Conservation (phyloP, 2,888 invertebrate species). For the Timema cristinae region DNA sequence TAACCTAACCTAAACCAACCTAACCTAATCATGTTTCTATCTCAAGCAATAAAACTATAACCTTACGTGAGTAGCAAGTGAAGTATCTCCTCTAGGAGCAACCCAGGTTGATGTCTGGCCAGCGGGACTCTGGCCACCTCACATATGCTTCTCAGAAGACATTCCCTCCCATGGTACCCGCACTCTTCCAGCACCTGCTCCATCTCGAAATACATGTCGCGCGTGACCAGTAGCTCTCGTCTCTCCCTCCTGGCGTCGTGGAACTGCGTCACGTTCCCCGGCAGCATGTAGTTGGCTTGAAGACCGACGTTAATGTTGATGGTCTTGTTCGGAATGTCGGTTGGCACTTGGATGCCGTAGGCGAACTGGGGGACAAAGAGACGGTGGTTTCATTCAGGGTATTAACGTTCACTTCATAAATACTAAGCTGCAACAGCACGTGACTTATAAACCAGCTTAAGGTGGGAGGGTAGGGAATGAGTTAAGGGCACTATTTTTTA, state of each 20-base stretch:
- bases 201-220: background rate
- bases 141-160: constrained; percentile 10
- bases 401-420: no score
- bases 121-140: background rate
- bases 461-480: no score
- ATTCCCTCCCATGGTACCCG: background rate
- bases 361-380: background rate
- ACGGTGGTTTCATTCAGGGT: no score
- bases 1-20: background rate
- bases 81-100: background rate
- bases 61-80: background rate
- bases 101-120: background rate
- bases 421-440: no score
- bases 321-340: background rate
- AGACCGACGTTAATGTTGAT: constrained; percentile 5
- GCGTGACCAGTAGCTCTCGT: background rate
- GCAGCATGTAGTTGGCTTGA: constrained; percentile 13
- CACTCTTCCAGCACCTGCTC: background rate
- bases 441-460: no score
- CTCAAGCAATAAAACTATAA: no score
- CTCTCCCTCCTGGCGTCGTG: background rate
- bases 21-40: background rate
- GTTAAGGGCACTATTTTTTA: no score
- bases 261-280: constrained; percentile 1
- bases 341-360: background rate